Conservation (phyloP, 1,140 invertebrate genomes). For the Melipona quadrifasciata region DNA sequence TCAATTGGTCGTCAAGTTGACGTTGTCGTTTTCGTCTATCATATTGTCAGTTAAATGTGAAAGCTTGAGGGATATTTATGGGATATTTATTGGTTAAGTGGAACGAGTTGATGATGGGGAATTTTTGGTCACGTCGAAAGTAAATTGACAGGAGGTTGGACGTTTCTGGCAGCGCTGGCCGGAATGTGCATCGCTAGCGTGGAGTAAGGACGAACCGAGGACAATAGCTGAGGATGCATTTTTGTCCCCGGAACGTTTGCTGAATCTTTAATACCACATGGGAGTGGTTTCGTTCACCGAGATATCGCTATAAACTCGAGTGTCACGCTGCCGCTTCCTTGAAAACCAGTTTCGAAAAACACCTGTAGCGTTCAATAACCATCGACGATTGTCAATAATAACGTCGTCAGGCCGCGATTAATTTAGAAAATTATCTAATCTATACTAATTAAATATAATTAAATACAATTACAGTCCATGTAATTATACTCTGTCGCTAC, state of each 20-base stretch:
- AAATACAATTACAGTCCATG: background rate
- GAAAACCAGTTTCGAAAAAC: background rate
- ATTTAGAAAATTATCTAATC: too few species aligned
- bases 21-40: background rate
- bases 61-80: background rate
- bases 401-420: too few species aligned
- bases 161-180: conserved; percentile 15
- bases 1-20: background rate
- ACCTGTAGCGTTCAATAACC: background rate
- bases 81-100: background rate
- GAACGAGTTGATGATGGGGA: background rate
- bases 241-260: conserved; percentile 65
- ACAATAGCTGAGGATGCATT: conserved; percentile 71
- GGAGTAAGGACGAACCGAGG: conserved; percentile 55
- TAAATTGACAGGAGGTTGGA: background rate
- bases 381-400: background rate
- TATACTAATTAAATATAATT: too few species aligned
- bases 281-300: conserved; percentile 59
- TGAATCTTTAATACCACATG: conserved; percentile 69
- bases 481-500: background rate
- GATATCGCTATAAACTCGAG: conserved; percentile 15
- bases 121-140: background rate
- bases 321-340: background rate
- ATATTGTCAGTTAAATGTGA: background rate
- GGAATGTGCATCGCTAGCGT: conserved; percentile 57